Evolutionary conservation across 2,888 invertebrate species (phyloP).

Genomic region (Iselma pallidipennis): DNA sequence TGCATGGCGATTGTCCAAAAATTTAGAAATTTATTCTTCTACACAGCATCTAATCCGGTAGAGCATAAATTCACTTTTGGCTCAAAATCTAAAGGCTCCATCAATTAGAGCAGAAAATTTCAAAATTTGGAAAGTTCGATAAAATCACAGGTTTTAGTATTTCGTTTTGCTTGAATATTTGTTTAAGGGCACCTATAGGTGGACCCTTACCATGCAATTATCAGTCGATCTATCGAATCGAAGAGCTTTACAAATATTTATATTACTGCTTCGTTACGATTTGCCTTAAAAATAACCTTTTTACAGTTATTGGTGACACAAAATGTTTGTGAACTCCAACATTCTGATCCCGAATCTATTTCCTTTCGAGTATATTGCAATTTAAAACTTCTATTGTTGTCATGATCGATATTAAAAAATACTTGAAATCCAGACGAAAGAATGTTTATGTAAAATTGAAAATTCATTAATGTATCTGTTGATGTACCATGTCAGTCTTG

Average conservation of each 20-base stretch:
- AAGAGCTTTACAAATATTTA: conserved; percentile 14
- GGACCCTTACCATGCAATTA: background rate
- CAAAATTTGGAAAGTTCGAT: no score
- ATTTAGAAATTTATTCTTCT: background rate
- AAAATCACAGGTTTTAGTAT: background rate
- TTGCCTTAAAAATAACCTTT: conserved; percentile 9
- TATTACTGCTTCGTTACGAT: conserved; percentile 3
- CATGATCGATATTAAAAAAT: background rate
- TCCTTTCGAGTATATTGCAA: background rate
- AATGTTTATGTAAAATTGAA: background rate
- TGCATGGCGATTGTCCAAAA: conserved; percentile 1
- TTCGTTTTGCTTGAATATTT: background rate
- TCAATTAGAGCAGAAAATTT: no score
- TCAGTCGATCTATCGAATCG: conserved; percentile 6
- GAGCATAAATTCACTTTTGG: conserved; percentile 15
- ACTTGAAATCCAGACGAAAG: background rate
- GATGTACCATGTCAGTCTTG: no score
- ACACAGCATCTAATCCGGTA: conserved; percentile 1
- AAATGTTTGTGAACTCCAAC: conserved; percentile 12
- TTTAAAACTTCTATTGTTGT: background rate
- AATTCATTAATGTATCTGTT: background rate
- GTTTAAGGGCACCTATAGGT: background rate
- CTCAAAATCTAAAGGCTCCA: no score
- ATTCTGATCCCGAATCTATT: background rate
- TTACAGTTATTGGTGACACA: conserved; percentile 9